Conservation (phyloP, 2,113 vertebrate species). For the Micromys minutus region DNA sequence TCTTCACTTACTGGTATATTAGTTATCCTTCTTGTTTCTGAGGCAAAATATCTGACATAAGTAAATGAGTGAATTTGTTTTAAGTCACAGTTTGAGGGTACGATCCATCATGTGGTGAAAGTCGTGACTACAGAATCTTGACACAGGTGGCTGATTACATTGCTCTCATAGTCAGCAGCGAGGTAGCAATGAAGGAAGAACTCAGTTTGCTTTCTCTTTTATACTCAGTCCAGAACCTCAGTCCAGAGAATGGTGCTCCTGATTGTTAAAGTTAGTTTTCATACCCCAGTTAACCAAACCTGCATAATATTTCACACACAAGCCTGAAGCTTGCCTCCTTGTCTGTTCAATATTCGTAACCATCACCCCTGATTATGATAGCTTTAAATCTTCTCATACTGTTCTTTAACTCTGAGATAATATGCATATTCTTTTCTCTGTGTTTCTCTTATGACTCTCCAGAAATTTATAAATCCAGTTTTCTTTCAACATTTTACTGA, state of each 20-base stretch:
- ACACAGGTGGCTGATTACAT: too few relatives aligned
- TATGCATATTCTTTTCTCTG: neutral
- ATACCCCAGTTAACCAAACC: neutral
- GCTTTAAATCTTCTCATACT: neutral
- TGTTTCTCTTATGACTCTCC: neutral
- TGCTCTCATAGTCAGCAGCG: neutral
- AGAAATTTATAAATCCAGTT: neutral
- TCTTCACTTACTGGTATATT: neutral
- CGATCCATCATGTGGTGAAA: too few relatives aligned
- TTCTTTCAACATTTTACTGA: neutral
- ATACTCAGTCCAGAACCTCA: neutral
- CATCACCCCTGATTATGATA: neutral
- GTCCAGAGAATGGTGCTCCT: neutral
- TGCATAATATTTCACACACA: neutral
- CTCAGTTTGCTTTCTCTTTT: neutral
- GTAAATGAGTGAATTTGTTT: neutral
- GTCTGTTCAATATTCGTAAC: neutral
- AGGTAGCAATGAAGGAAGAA: too few relatives aligned
- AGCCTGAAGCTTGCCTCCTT: neutral
- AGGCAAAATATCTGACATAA: neutral
- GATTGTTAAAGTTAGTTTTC: neutral
- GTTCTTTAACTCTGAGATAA: neutral
- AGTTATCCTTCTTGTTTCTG: neutral
- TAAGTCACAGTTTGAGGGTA: neutral
- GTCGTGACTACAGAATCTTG: neutral